Base-by-base conservation (phyloP, 2,888 invertebrate genomes). In the Hypomecis punctinalis region DNA sequence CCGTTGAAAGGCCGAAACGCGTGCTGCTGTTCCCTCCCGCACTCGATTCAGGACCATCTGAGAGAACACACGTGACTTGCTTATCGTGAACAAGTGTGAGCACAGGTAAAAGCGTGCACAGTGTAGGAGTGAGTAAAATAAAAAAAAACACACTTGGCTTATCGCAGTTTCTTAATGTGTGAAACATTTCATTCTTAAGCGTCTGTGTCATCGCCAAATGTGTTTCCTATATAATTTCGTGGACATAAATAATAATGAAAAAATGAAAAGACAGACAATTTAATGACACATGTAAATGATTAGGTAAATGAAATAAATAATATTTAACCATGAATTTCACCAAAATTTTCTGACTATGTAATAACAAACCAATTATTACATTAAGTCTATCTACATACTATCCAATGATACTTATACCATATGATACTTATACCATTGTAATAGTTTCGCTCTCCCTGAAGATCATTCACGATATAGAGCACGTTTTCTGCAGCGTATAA, bases 11-110 rank as follows among this genome's bases (percentile, higher is more conserved):
- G 59, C 67, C 64, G 61, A 72, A 66, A 56, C 61, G 70, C 56
- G 78, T 78, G 70, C 79, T 76, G 66, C 79, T 77, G 52, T 79
- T 80, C 63, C 72, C 74, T 47, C 80, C 80, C 54, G 78, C 79
- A 48, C 77, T 64, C 57, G 74, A 69, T 53, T 81, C 83, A 63
- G 76, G 77, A 62, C 74, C 76, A 78, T 82, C 83, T 82, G 79
- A 49, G 67, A 61, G 77, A 64, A 77, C 66, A 75, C 52, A 68
- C 47, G 58, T 36, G 48, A 48, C 70, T 80, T 80, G 72, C 67
- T 75, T 68, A 70, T 67, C 57, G 65, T 61, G 72, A 75, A 68
- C 64, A 61, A 45, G 66, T 74, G 45, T 39, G 56, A 43, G 47
- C 13, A 52, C 42, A 42, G 5, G 5, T 33, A 33, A 6, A 46